These are phyloP conservation scores for Drosophila nasuta DNA, from an alignment of 1,140 invertebrate genomes.

Conservation along the genomic window DNA sequence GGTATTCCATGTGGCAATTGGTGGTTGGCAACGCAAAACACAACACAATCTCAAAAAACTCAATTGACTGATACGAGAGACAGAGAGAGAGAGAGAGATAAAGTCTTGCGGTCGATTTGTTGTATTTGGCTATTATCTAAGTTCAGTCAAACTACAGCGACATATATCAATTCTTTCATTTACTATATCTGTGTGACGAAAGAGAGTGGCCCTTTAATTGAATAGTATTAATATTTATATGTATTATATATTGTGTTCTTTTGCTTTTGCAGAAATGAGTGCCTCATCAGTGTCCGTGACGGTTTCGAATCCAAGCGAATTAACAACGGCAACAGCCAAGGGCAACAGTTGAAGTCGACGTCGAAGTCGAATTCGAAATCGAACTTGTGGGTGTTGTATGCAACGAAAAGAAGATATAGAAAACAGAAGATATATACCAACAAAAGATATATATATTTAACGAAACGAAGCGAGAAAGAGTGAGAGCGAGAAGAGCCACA, in stretches of 20 bases:
- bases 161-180: background rate
- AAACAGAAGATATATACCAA: too few species aligned
- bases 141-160: background rate
- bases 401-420: background rate
- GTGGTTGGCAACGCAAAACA: background rate
- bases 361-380: background rate
- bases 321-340: conserved; percentile 49
- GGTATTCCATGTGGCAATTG: background rate
- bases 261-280: conserved; percentile 67
- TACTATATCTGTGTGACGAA: conserved; percentile 1
- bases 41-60: background rate
- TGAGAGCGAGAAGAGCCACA: background rate
- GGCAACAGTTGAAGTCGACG: conserved; percentile 44
- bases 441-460: background rate
- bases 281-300: conserved; percentile 54
- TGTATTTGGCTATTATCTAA: background rate
- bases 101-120: too few species aligned
- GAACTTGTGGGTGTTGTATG: conserved; percentile 5
- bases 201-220: background rate
- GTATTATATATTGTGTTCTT: background rate
- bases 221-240: background rate
- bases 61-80: too few species aligned
- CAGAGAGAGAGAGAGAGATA: too few species aligned
- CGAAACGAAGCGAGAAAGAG: background rate
- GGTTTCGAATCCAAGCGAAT: conserved; percentile 63